Percentiles rank a stretch among this genome's conserved stretches.
Conservation (phyloP, 2,113 vertebrate genomes). For the Hydrochoerus hydrochaeris region DNA sequence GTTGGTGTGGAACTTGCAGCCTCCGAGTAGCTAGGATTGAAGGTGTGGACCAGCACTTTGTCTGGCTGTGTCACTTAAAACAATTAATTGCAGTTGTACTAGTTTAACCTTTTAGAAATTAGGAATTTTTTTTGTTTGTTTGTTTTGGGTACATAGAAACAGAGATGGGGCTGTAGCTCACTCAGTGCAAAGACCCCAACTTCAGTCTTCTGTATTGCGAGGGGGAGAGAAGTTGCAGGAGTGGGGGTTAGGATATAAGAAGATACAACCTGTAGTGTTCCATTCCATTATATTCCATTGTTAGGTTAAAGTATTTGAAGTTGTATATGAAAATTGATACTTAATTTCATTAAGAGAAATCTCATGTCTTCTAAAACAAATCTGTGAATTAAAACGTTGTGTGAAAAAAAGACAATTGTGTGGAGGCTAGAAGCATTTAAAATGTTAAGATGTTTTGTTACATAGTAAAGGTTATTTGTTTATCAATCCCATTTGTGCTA, state of each 20-base stretch:
- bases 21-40: neutral
- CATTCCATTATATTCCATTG: constrained; percentile 48
- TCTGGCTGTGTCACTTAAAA: neutral
- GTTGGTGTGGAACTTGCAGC: neutral
- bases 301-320: constrained; percentile 34
- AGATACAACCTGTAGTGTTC: constrained; percentile 21
- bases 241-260: neutral
- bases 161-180: neutral
- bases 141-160: neutral
- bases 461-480: constrained; percentile 54
- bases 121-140: neutral
- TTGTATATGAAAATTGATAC: constrained; percentile 62
- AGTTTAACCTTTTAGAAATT: constrained; percentile 66
- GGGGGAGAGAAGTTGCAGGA: neutral
- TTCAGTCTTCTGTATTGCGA: neutral
- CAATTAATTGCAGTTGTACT: constrained; percentile 40
- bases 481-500: constrained; percentile 20
- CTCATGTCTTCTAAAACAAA: constrained; percentile 22
- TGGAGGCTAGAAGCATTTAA: constrained; percentile 47
- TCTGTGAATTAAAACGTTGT: neutral
- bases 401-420: neutral
- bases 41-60: neutral
- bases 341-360: constrained; percentile 60
- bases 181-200: neutral
- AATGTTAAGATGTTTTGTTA: neutral